Percentiles rank a stretch among this genome's conserved stretches.
These are phyloP conservation scores for Periophthalmus magnuspinnatus DNA, from an alignment of 2,797 vertebrate genomes.

Conservation along the genomic window DNA sequence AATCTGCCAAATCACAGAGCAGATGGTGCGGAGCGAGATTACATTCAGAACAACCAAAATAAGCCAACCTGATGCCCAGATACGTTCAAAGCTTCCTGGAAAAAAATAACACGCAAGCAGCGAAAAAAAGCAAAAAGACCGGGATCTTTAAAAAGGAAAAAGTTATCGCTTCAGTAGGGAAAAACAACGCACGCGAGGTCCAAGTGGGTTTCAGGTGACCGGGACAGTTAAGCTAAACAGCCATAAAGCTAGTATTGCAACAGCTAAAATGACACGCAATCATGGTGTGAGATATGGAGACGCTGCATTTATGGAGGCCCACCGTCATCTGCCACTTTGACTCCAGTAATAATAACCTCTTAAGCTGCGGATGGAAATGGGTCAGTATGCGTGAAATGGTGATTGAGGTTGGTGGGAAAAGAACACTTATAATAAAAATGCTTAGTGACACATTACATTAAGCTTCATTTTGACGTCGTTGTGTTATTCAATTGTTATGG, in stretches of 20 bases:
- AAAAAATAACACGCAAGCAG: conserved; percentile 18
- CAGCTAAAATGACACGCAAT: conserved; percentile 34
- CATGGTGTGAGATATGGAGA: conserved; percentile 33
- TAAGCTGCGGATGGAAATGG: conserved; percentile 28
- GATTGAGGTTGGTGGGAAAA: background rate
- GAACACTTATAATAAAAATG: background rate
- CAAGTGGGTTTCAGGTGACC: conserved; percentile 42
- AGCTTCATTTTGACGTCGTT: background rate
- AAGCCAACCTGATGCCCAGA: conserved; percentile 50
- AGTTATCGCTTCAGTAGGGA: conserved; percentile 34
- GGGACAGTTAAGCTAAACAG: conserved; percentile 52
- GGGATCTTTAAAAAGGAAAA: background rate
- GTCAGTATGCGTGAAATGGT: conserved; percentile 8
- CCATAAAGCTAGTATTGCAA: conserved; percentile 44
- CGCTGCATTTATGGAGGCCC: conserved; percentile 35
- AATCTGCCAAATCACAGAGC: conserved; percentile 40
- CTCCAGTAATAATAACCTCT: conserved; percentile 19
- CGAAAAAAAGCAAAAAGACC: conserved; percentile 8
- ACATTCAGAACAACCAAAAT: conserved; percentile 56
- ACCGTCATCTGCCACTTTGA: conserved; percentile 33
- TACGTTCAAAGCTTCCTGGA: conserved; percentile 38
- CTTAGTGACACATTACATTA: background rate
- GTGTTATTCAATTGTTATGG: background rate
- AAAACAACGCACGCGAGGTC: conserved; percentile 16
- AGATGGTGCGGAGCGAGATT: conserved; percentile 57